Evolutionary conservation across 2,113 vertebrate species (phyloP).

Genomic region (Arenaria interpres): DNA sequence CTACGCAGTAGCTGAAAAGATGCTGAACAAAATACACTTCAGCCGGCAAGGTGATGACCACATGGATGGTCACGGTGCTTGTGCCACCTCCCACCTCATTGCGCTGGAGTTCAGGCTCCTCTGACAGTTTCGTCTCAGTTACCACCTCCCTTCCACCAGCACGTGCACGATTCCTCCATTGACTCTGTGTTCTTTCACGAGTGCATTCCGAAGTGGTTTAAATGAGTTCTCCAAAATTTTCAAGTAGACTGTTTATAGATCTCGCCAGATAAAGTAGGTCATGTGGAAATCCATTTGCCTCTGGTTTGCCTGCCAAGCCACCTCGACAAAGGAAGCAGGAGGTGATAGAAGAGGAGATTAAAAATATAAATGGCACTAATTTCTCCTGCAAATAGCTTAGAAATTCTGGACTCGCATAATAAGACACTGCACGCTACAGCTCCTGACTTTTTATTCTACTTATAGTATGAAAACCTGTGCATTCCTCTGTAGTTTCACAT

Average conservation of each 20-base stretch:
- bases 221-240: neutral
- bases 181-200: neutral
- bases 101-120: neutral
- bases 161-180: neutral
- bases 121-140: neutral
- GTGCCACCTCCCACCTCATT: neutral
- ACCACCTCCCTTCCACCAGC: neutral
- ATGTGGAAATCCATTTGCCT: conserved; percentile 34
- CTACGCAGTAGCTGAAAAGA: neutral
- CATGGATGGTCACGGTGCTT: accelerated
- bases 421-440: neutral
- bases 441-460: neutral
- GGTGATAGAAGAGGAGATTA: conserved; percentile 42
- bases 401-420: neutral
- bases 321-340: conserved; percentile 7
- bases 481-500: neutral
- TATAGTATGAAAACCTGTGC: neutral
- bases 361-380: neutral
- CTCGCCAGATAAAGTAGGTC: conserved; percentile 29
- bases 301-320: neutral
- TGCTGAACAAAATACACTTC: neutral
- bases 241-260: neutral
- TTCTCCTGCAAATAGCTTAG: conserved; percentile 35
- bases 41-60: accelerated
- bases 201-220: neutral